Evolutionary conservation across 1,140 invertebrate species (phyloP).

Genomic region (Drosophila dunni): DNA sequence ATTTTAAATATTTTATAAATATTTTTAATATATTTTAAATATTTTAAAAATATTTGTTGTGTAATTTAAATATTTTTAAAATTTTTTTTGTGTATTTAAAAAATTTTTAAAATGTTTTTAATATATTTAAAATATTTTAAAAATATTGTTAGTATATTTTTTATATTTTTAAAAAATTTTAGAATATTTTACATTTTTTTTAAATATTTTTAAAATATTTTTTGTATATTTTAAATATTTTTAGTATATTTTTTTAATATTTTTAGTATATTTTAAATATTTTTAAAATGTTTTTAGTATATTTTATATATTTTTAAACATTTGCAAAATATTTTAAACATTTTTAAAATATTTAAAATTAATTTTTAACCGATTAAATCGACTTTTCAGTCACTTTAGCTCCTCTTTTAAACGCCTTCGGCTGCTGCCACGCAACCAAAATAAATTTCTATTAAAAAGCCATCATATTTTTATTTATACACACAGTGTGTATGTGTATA

Average conservation of each 20-base stretch:
- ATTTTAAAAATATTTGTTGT: not conserved
- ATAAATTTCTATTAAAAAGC: constrained; percentile 34
- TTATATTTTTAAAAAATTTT: too few relatives aligned
- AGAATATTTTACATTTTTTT: too few relatives aligned
- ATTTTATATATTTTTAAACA: too few relatives aligned
- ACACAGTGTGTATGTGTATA: not conserved
- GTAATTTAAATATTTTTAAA: not conserved
- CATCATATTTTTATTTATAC: constrained; percentile 4
- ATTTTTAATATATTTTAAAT: not conserved
- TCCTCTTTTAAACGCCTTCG: not conserved
- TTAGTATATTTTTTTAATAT: too few relatives aligned
- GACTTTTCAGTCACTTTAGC: not conserved
- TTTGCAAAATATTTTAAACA: too few relatives aligned
- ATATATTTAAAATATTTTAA: not conserved
- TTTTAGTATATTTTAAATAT: too few relatives aligned
- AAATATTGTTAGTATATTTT: too few relatives aligned
- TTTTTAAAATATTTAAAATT: not conserved
- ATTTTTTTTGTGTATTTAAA: too few relatives aligned
- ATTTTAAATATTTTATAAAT: too few relatives aligned
- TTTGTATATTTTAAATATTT: too few relatives aligned
- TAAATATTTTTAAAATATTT: too few relatives aligned
- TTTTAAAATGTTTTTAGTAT: too few relatives aligned
- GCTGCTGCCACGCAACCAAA: not conserved
- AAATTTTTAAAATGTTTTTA: not conserved
- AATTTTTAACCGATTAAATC: not conserved